Base-by-base conservation (phyloP, 2,888 invertebrate genomes). In the Melanchra persicariae region DNA sequence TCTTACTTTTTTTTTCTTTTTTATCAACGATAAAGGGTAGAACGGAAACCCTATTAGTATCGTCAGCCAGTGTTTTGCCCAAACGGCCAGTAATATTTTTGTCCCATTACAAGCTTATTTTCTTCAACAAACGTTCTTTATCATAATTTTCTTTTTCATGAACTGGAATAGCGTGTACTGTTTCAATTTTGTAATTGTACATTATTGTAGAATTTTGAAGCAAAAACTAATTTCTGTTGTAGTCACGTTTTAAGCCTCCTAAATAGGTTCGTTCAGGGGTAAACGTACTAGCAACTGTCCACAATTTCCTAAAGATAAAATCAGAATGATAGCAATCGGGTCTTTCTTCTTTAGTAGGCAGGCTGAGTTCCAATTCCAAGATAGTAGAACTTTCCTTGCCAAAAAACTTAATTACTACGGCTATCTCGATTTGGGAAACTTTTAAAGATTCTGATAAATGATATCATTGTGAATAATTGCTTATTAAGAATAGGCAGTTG, bases 401-500 rank as follows among this genome's bases (percentile, higher is more conserved):
- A 73, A 77, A 80, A 62, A 54, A 66, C 75, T 67, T 74, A 79
- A 77, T 80, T 75, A 63, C 54, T 68, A 1, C 3, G 5, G 19
- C 5, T 58, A 80, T 68, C 68, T 67, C 4, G 45, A 62, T 74
- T 58, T 45, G 10, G 19, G 9, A 5, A 59, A 45, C 49, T 58
- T 59, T 51, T n/a, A 43, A 68, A 77, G 75, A 62, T 74, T 15
- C 9, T 22, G 6, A 19, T 26, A 54, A 59, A 19, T 34, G 64
- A 54, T 64, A 45, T 22, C 22, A 10, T 45, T 62, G 19, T 51
- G 19, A 62, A 34, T 24, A 7, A 79, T 54, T 54, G n/a, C 37
- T 34, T 37, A 70, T 55, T 61, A 70, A 4, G 12, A 30, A 30
- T 2, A 9, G 12, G 17, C 2, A 19, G 4, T 22, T 6, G 0